These are phyloP conservation scores for Cyprinodon tularosa DNA, from an alignment of 2,113 vertebrate genomes.

Conservation along the genomic window DNA sequence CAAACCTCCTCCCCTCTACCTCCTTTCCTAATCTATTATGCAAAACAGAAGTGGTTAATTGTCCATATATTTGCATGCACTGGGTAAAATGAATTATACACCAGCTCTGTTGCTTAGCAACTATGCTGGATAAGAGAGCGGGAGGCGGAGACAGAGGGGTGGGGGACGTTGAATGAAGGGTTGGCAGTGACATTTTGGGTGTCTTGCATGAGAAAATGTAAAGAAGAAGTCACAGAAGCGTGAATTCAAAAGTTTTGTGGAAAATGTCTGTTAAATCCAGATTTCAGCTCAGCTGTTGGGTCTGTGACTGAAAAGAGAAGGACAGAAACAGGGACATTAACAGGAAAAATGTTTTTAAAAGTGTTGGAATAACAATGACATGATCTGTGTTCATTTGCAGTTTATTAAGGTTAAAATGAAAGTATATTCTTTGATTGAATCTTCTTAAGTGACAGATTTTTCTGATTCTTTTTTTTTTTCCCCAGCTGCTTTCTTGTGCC, in stretches of 20 bases:
- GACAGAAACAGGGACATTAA: background rate
- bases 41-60: conserved; percentile 77
- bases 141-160: background rate
- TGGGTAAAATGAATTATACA: conserved; percentile 73
- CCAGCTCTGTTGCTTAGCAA: conserved; percentile 68
- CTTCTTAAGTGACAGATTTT: background rate
- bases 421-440: background rate
- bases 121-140: conserved; percentile 38
- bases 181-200: conserved; percentile 43
- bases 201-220: conserved; percentile 48
- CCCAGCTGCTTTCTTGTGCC: too few relatives aligned
- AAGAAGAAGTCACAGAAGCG: background rate
- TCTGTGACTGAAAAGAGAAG: too few relatives aligned
- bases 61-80: conserved; percentile 76
- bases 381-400: background rate
- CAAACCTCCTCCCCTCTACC: conserved; percentile 7
- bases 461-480: background rate
- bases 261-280: conserved; percentile 1
- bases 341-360: too few relatives aligned
- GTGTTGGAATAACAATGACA: background rate
- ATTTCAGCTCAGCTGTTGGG: background rate
- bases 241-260: background rate
- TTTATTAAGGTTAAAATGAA: background rate
- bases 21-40: conserved; percentile 71
- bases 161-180: conserved; percentile 41